A percentile compares a stretch with the other conserved stretches of the same genome.
These are phyloP conservation scores for Heteromyza rotundicornis DNA, from an alignment of 2,888 invertebrate species.

Conservation along the genomic window DNA sequence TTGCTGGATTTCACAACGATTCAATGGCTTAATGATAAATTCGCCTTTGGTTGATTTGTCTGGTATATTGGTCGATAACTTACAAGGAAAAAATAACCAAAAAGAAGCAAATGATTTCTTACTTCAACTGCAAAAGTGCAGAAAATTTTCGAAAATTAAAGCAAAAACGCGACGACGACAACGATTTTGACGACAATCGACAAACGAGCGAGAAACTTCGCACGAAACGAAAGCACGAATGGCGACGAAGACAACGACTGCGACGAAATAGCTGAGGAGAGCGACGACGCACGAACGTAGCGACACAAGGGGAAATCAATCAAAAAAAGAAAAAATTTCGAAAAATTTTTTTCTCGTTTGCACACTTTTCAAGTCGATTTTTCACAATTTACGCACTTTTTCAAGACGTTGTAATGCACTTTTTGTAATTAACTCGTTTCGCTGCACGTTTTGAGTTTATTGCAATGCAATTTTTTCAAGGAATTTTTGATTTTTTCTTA, in stretches of 20 bases:
- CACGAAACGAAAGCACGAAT: slow-evolving; percentile 25
- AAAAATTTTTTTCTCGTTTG: slow-evolving; percentile 38
- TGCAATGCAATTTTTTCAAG: slow-evolving; percentile 46
- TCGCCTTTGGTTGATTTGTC: too few relatives aligned
- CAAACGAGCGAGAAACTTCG: slow-evolving; percentile 31
- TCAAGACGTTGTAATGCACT: slow-evolving; percentile 43
- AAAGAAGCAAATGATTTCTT: too few relatives aligned
- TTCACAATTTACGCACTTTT: slow-evolving; percentile 41
- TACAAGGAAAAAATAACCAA: too few relatives aligned
- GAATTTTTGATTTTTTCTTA: slow-evolving; percentile 44
- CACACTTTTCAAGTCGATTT: slow-evolving; percentile 32
- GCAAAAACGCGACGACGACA: slow-evolving; percentile 18
- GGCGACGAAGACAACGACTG: slow-evolving; percentile 2
- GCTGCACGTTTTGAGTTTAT: too few relatives aligned
- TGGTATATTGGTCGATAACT: too few relatives aligned
- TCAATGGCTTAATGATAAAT: too few relatives aligned
- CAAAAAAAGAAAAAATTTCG: slow-evolving; percentile 34
- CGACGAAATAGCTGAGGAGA: slow-evolving; percentile 32
- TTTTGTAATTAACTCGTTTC: too few relatives aligned
- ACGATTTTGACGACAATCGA: slow-evolving; percentile 7
- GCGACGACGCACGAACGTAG: slow-evolving; percentile 33
- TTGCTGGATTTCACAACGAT: too few relatives aligned
- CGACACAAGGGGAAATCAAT: slow-evolving; percentile 34
- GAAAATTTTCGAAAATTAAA: too few relatives aligned
- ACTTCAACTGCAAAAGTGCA: too few relatives aligned